These are phyloP conservation scores for Hypena proboscidalis DNA, from an alignment of 2,888 invertebrate species.

Conservation along the genomic window DNA sequence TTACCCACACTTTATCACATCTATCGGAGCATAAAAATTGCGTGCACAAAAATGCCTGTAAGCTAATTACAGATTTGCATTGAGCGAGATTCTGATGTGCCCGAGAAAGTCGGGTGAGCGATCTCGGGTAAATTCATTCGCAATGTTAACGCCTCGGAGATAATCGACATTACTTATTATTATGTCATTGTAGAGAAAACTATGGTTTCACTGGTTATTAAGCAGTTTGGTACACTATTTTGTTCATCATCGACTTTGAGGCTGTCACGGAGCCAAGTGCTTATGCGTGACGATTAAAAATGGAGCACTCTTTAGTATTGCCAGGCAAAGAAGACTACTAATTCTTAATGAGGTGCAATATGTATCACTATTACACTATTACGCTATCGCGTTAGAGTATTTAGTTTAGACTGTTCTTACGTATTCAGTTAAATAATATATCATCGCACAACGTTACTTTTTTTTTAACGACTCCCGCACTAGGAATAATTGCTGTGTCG, in stretches of 20 bases:
- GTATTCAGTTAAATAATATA: no score
- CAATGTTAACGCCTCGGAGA: conserved; percentile 29
- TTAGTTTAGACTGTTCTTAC: no score
- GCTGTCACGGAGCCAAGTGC: no score
- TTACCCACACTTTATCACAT: background rate
- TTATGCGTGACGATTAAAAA: no score
- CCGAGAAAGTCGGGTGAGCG: conserved; percentile 49
- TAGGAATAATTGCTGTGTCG: no score
- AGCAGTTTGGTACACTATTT: background rate
- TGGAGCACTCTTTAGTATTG: no score
- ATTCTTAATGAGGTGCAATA: no score
- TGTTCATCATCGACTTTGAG: background rate
- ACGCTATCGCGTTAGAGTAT: no score
- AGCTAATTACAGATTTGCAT: conserved; percentile 28
- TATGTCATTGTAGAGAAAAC: conserved; percentile 45
- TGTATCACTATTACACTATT: no score
- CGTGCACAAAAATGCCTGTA: conserved; percentile 19
- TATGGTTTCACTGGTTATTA: conserved; percentile 35
- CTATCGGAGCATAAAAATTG: conserved; percentile 24
- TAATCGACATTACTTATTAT: conserved; percentile 49
- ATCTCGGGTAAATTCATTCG: conserved; percentile 44
- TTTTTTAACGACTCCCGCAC: no score
- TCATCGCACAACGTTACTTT: no score
- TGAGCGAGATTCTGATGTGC: conserved; percentile 26
- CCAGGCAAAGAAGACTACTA: no score